A percentile compares a stretch with the other conserved stretches of the same genome.
These are phyloP conservation scores for Paedocypris sp. DNA, from an alignment of 2,113 vertebrate genomes.

Conservation along the genomic window DNA sequence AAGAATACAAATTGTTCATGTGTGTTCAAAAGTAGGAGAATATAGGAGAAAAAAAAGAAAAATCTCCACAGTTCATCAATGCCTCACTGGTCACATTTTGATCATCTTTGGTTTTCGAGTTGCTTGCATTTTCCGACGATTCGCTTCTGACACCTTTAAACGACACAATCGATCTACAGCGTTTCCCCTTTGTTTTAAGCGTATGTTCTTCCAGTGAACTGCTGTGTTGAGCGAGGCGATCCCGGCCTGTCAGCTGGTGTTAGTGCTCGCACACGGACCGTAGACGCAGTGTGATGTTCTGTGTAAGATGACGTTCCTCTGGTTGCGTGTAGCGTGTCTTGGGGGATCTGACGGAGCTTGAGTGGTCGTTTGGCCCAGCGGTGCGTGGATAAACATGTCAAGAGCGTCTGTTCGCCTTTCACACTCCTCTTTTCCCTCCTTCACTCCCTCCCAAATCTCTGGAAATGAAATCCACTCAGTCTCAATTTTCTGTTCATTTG, in stretches of 20 bases:
- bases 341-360: conserved; percentile 10
- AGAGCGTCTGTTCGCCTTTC: conserved; percentile 9
- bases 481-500: neutral
- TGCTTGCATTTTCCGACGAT: too few relatives aligned
- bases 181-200: too few relatives aligned
- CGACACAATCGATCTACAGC: too few relatives aligned
- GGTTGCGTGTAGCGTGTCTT: neutral
- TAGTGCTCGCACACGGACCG: neutral
- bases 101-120: too few relatives aligned
- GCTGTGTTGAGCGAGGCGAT: neutral
- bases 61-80: too few relatives aligned
- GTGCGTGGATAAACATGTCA: conserved; percentile 27
- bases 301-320: neutral
- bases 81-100: too few relatives aligned
- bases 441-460: neutral
- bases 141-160: too few relatives aligned
- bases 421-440: neutral
- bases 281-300: conserved; percentile 6
- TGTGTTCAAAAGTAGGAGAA: too few relatives aligned
- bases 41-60: too few relatives aligned
- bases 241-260: conserved; percentile 5
- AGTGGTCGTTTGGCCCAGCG: conserved; percentile 16
- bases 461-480: neutral
- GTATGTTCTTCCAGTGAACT: too few relatives aligned
- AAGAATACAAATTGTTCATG: too few relatives aligned